phyloP scores from a whole-genome alignment of 30 jellyfish, hydroid and myxozoan genomes.

The Aurelia coerulea region DNA sequence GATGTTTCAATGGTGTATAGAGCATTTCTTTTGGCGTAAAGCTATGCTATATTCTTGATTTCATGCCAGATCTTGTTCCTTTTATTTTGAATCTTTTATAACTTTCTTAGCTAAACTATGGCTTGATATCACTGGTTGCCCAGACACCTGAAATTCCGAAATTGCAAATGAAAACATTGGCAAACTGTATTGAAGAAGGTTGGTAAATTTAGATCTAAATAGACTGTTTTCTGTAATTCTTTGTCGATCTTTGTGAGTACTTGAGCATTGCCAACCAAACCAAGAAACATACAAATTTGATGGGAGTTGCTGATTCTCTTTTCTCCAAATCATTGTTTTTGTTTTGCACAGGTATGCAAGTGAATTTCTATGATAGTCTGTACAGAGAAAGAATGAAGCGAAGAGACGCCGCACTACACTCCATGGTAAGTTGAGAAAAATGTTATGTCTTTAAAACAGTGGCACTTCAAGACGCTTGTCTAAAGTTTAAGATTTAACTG shows the following conservation, averaged over 20 bases:
- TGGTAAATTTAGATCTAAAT: neutral
- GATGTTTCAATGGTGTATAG: too few species aligned
- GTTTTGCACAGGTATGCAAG: neutral
- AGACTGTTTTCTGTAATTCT: neutral
- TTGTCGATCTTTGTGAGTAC: too few species aligned
- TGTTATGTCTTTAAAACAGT: too few species aligned
- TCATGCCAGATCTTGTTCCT: too few species aligned
- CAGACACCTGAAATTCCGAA: constrained; percentile 43
- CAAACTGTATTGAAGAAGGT: constrained; percentile 48
- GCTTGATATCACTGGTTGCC: constrained; percentile 29
- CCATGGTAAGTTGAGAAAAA: constrained; percentile 4
- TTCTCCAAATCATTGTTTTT: too few species aligned
- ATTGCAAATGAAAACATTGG: constrained; percentile 15
- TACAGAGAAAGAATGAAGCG: constrained; percentile 8
- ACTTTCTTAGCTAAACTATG: constrained; percentile 11
- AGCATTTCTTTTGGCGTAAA: too few species aligned
- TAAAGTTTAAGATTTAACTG: too few species aligned
- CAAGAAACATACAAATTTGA: too few species aligned
- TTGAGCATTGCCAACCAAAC: too few species aligned
- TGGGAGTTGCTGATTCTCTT: too few species aligned
- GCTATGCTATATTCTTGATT: too few species aligned
- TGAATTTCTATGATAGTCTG: constrained; percentile 11
- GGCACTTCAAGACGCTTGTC: too few species aligned
- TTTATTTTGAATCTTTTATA: neutral
- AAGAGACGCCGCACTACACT: neutral